Evolutionary conservation across 1,140 invertebrate genomes (phyloP).

Genomic region (Nasonia longicornis): DNA sequence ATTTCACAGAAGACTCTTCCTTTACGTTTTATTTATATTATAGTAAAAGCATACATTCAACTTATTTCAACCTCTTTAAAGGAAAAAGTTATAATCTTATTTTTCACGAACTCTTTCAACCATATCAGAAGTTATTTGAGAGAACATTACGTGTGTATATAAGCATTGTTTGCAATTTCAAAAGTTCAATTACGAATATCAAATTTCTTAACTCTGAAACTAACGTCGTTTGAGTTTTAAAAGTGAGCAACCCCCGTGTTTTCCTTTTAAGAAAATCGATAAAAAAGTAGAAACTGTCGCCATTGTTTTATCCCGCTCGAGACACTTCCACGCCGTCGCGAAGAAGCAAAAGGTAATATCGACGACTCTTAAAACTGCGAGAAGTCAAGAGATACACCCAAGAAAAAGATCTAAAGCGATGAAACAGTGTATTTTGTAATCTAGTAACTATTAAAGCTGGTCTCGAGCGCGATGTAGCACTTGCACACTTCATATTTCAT

Average conservation of each 20-base stretch:
- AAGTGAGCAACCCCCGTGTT: background rate
- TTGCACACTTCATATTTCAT: constrained; percentile 34
- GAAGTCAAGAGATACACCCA: too few species aligned
- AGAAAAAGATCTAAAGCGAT: too few species aligned
- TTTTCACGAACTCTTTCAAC: background rate
- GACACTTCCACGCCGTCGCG: too few species aligned
- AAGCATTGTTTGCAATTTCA: background rate
- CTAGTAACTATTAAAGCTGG: too few species aligned
- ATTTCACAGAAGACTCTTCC: too few species aligned
- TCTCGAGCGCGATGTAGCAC: background rate
- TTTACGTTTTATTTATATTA: too few species aligned
- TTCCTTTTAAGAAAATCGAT: background rate
- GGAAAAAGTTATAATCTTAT: too few species aligned
- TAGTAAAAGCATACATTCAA: too few species aligned
- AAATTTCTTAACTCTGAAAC: background rate
- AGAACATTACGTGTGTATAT: background rate
- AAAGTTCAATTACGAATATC: background rate
- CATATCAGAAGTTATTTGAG: background rate
- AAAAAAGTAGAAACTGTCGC: background rate
- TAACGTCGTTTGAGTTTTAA: background rate
- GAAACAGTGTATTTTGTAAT: too few species aligned
- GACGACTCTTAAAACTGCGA: too few species aligned
- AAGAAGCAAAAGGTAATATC: too few species aligned
- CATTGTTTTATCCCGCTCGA: background rate
- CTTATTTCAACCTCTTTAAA: too few species aligned